Evolutionary conservation across 2,888 invertebrate genomes (phyloP).

Genomic region (Trissoscelio sp.): DNA sequence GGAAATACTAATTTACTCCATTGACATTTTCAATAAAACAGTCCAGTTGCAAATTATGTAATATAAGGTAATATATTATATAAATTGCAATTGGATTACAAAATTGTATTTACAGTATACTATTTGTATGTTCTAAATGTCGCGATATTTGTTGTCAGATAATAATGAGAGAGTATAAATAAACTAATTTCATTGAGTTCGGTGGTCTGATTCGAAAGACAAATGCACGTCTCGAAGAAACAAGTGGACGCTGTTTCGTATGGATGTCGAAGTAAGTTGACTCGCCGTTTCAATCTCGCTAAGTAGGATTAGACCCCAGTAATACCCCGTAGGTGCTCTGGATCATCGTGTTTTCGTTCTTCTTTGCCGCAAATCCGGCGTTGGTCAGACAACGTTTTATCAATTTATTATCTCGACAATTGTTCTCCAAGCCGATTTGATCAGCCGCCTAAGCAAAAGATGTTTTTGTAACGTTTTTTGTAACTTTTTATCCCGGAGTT

Average conservation of each 20-base stretch:
- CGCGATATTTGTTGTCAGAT: slow-evolving; percentile 12
- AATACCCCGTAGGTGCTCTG: slow-evolving; percentile 51
- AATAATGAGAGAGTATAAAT: slow-evolving; percentile 29
- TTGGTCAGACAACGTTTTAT: slow-evolving; percentile 56
- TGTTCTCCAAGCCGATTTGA: slow-evolving; percentile 53
- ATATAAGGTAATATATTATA: too few relatives aligned
- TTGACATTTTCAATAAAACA: too few relatives aligned
- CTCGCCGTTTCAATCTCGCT: slow-evolving; percentile 66
- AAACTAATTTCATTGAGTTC: slow-evolving; percentile 43
- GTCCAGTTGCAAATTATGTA: too few relatives aligned
- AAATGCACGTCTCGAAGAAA: slow-evolving; percentile 56
- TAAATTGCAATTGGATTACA: too few relatives aligned
- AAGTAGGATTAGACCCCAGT: slow-evolving; percentile 66
- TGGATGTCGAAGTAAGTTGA: slow-evolving; percentile 64
- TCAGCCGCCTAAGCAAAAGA: slow-evolving; percentile 42
- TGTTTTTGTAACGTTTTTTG: slow-evolving; percentile 49
- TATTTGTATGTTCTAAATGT: not conserved
- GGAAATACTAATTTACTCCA: too few relatives aligned
- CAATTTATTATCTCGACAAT: slow-evolving; percentile 66
- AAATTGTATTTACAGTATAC: too few relatives aligned
- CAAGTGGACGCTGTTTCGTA: slow-evolving; percentile 65
- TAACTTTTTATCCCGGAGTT: slow-evolving; percentile 30
- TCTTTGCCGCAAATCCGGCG: slow-evolving; percentile 53
- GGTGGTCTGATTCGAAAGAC: slow-evolving; percentile 38
- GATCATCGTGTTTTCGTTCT: slow-evolving; percentile 44